Evolutionary conservation across 2,113 vertebrate species (phyloP).

Genomic region (Gymnocephalus cernua): DNA sequence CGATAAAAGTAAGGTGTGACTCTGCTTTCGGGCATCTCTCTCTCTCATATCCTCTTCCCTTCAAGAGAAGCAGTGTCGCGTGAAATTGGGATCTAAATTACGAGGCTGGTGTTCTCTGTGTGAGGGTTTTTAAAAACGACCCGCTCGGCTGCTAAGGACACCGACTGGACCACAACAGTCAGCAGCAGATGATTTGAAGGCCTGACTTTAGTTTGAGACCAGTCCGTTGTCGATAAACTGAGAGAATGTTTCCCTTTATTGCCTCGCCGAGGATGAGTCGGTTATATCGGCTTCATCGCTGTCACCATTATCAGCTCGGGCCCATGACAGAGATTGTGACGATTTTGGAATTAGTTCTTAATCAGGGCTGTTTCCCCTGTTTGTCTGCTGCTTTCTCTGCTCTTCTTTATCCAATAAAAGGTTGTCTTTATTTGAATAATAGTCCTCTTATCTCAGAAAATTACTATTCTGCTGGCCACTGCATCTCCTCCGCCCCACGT

Average conservation of each 20-base stretch:
- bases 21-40: slow-evolving; percentile 53
- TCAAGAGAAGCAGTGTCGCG: slow-evolving; percentile 92
- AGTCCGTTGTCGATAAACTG: slow-evolving; percentile 27
- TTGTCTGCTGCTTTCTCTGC: slow-evolving; percentile 27
- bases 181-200: slow-evolving; percentile 23
- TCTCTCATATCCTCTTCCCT: slow-evolving; percentile 78
- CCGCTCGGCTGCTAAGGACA: slow-evolving; percentile 77
- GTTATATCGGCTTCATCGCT: slow-evolving; percentile 61
- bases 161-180: slow-evolving; percentile 39
- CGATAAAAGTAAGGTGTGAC: slow-evolving; percentile 60
- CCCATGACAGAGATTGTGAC: slow-evolving; percentile 58
- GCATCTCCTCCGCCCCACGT: slow-evolving; percentile 23
- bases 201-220: slow-evolving; percentile 45
- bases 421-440: slow-evolving; percentile 76
- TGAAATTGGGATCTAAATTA: slow-evolving; percentile 96
- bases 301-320: slow-evolving; percentile 56
- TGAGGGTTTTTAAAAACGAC: slow-evolving; percentile 83
- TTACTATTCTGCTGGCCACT: slow-evolving; percentile 56
- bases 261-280: slow-evolving; percentile 36
- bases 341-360: slow-evolving; percentile 60
- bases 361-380: slow-evolving; percentile 46
- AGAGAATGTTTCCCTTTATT: slow-evolving; percentile 45
- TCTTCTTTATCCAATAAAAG: slow-evolving; percentile 36
- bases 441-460: slow-evolving; percentile 65
- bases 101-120: slow-evolving; percentile 76